These are phyloP conservation scores for Popillia japonica DNA, from an alignment of 1,140 invertebrate species.

Conservation along the genomic window DNA sequence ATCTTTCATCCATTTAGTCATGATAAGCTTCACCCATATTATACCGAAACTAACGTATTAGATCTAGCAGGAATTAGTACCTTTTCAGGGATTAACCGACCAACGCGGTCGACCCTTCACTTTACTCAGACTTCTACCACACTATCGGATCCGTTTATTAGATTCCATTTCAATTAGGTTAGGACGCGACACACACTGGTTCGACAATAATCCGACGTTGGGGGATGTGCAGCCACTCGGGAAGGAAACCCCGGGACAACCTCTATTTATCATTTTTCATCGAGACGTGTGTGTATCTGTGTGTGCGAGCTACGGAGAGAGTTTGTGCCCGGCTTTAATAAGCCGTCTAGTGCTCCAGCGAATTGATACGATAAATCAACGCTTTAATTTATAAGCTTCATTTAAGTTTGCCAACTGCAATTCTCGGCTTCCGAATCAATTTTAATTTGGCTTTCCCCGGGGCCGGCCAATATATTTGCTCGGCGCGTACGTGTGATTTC, in stretches of 20 bases:
- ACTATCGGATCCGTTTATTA: not conserved
- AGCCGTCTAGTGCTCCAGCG: not conserved
- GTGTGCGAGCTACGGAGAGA: not conserved
- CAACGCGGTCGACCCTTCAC: not conserved
- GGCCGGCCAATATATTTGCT: not conserved
- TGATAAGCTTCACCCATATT: no score
- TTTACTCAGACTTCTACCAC: not conserved
- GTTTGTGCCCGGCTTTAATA: not conserved
- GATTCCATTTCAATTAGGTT: slow-evolving; percentile 1
- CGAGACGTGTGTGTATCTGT: not conserved
- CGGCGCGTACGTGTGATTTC: not conserved
- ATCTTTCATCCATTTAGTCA: no score
- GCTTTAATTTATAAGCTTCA: slow-evolving; percentile 25
- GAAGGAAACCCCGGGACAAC: no score
- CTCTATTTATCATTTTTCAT: not conserved
- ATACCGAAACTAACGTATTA: no score
- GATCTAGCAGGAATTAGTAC: not conserved
- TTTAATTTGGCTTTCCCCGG: slow-evolving; percentile 3
- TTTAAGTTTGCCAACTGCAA: slow-evolving; percentile 21
- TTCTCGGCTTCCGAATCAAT: slow-evolving; percentile 18
- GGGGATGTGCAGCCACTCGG: not conserved
- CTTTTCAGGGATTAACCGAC: not conserved
- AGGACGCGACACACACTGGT: not conserved
- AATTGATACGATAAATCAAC: not conserved
- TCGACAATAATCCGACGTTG: not conserved